Conservation (phyloP, 2,888 invertebrate species). For the Drosophila cyrtoloma region DNA sequence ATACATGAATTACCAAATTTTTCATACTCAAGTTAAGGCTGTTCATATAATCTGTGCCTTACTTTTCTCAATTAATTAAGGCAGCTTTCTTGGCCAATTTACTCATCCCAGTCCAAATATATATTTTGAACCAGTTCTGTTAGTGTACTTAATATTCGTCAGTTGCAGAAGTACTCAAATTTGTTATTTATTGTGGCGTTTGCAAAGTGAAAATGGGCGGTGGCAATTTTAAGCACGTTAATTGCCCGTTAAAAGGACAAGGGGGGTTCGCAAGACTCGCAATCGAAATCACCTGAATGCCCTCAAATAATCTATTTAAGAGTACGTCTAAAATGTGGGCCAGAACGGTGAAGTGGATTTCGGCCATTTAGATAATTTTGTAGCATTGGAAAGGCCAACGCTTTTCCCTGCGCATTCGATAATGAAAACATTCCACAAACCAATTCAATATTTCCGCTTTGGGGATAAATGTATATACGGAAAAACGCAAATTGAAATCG, state of each 20-base stretch:
- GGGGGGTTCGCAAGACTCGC: not conserved
- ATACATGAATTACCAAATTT: not conserved
- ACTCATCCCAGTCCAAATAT: not conserved
- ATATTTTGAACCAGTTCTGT: not conserved
- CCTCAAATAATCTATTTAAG: slow-evolving; percentile 62
- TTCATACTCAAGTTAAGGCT: not conserved
- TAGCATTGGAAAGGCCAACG: slow-evolving; percentile 37
- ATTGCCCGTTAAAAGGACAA: slow-evolving; percentile 32
- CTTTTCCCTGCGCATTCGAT: slow-evolving; percentile 42
- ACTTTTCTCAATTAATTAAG: not conserved
- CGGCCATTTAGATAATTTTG: slow-evolving; percentile 41
- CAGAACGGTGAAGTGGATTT: slow-evolving; percentile 1
- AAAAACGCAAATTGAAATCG: slow-evolving; percentile 56
- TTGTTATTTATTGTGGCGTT: not conserved
- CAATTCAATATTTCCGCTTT: slow-evolving; percentile 77
- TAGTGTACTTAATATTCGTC: not conserved
- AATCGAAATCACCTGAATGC: slow-evolving; percentile 60
- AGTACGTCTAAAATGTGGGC: slow-evolving; percentile 31
- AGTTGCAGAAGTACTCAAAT: rapidly evolving
- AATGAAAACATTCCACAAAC: slow-evolving; percentile 78
- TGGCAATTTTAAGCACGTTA: slow-evolving; percentile 34
- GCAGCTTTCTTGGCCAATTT: not conserved
- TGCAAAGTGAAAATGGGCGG: slow-evolving; percentile 12
- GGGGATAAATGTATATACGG: slow-evolving; percentile 22
- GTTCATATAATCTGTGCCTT: not conserved